Evolutionary conservation across 2,797 vertebrate species (phyloP).

Genomic region (Onychomys leucogaster): DNA sequence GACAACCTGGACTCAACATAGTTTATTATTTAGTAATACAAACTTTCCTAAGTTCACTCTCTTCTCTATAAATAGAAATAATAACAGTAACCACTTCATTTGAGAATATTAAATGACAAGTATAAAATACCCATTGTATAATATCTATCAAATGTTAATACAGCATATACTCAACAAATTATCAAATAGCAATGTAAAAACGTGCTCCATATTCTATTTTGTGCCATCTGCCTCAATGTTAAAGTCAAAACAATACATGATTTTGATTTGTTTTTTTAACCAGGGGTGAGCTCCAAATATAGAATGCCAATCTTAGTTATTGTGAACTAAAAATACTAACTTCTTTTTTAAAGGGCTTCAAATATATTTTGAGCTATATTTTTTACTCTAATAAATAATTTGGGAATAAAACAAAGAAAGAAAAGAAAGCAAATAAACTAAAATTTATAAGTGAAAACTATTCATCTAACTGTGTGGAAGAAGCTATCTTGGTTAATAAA

Average conservation of each 20-base stretch:
- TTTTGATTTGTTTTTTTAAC: background rate
- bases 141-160: conserved; percentile 30
- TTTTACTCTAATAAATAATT: conserved; percentile 28
- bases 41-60: background rate
- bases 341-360: conserved; percentile 51
- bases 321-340: conserved; percentile 47
- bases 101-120: conserved; percentile 41
- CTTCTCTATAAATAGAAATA: conserved; percentile 47
- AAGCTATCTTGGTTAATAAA: conserved; percentile 30
- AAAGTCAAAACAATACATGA: conserved; percentile 35
- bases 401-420: conserved; percentile 38
- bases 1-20: conserved; percentile 13
- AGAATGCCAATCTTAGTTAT: conserved; percentile 5
- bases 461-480: background rate
- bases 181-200: conserved; percentile 47
- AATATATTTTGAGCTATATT: conserved; percentile 43
- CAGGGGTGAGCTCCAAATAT: conserved; percentile 50
- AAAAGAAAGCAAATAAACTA: conserved; percentile 53
- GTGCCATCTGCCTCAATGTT: background rate
- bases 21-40: conserved; percentile 30
- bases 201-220: conserved; percentile 48
- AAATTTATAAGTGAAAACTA: conserved; percentile 54
- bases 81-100: conserved; percentile 11
- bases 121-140: conserved; percentile 1
- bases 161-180: conserved; percentile 20